These are phyloP conservation scores for Lampris megalopsis DNA, from an alignment of 2,113 vertebrate genomes.

Conservation along the genomic window DNA sequence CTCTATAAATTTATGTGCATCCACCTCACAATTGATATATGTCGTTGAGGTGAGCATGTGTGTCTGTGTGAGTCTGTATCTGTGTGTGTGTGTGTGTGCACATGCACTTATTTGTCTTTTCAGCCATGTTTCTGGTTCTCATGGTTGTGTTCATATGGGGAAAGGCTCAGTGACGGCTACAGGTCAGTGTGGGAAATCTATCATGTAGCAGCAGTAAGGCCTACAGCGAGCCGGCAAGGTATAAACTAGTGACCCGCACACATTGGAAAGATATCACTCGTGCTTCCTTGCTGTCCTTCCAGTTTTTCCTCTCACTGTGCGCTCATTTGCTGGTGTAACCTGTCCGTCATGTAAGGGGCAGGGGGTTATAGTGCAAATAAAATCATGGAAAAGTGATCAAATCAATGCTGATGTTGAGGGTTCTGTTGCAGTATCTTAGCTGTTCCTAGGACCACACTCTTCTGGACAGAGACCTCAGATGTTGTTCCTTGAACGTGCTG, in stretches of 20 bases:
- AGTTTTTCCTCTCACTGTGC: neutral
- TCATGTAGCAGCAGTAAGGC: conserved; percentile 44
- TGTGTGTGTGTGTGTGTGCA: conserved; percentile 10
- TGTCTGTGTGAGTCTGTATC: neutral
- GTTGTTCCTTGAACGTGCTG: no score
- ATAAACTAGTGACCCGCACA: conserved; percentile 59
- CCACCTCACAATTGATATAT: conserved; percentile 62
- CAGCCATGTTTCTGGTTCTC: neutral
- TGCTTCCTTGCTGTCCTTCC: conserved; percentile 7
- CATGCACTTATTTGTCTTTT: conserved; percentile 16
- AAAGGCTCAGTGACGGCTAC: conserved; percentile 5
- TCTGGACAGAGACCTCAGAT: no score
- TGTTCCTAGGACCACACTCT: no score
- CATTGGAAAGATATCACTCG: conserved; percentile 46
- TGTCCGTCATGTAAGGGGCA: conserved; percentile 13
- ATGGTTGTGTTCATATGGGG: conserved; percentile 20
- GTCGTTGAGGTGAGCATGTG: conserved; percentile 56
- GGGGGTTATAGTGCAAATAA: neutral
- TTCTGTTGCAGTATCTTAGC: no score
- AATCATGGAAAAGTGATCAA: conserved; percentile 6
- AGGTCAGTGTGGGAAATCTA: conserved; percentile 52
- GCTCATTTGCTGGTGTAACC: conserved; percentile 30
- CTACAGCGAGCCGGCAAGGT: conserved; percentile 48
- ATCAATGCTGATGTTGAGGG: neutral
- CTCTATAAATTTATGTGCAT: conserved; percentile 68